A percentile compares a stretch with the other conserved stretches of the same genome.
phyloP scores from a whole-genome alignment of 2,797 vertebrate species.

The Kryptolebias ocellatus region DNA sequence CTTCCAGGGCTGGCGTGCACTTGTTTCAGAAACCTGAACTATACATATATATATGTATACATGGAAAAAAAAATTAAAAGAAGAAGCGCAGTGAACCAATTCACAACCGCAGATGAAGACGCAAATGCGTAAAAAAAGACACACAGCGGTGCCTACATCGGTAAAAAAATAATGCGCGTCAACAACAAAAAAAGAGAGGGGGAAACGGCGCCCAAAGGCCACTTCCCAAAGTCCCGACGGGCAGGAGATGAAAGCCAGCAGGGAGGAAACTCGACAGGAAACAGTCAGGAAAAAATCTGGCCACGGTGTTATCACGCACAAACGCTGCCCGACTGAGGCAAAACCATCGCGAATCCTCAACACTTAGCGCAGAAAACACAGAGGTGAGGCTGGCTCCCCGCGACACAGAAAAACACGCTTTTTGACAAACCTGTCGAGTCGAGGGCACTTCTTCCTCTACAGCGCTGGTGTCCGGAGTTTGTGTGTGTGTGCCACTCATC shows the following conservation, averaged over 20 bases:
- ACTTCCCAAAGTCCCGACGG: conserved; percentile 43
- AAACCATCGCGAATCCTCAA: conserved; percentile 26
- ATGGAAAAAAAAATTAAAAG: neutral
- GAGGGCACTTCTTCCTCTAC: conserved; percentile 68
- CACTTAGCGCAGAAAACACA: conserved; percentile 13
- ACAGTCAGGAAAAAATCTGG: conserved; percentile 3
- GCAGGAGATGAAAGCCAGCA: neutral
- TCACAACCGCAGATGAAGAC: conserved; percentile 23
- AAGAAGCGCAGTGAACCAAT: neutral
- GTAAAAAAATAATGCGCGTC: conserved; percentile 9
- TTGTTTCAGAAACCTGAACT: conserved; percentile 32
- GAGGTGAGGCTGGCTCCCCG: conserved; percentile 10
- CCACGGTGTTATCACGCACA: conserved; percentile 20
- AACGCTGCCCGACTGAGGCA: conserved; percentile 5
- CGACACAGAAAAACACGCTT: neutral
- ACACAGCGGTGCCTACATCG: conserved; percentile 27
- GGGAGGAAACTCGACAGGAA: neutral
- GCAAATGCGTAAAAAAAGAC: neutral
- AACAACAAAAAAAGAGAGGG: conserved; percentile 17
- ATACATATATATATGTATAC: neutral
- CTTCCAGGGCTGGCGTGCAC: conserved; percentile 41
- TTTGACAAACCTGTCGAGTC: conserved; percentile 76
- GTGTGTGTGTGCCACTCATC: conserved; percentile 35
- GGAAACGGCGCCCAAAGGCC: conserved; percentile 26
- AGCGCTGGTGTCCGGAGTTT: conserved; percentile 74